These are phyloP conservation scores for Catamblyrhynchus diadema DNA, from an alignment of 2,797 vertebrate species.

Conservation along the genomic window DNA sequence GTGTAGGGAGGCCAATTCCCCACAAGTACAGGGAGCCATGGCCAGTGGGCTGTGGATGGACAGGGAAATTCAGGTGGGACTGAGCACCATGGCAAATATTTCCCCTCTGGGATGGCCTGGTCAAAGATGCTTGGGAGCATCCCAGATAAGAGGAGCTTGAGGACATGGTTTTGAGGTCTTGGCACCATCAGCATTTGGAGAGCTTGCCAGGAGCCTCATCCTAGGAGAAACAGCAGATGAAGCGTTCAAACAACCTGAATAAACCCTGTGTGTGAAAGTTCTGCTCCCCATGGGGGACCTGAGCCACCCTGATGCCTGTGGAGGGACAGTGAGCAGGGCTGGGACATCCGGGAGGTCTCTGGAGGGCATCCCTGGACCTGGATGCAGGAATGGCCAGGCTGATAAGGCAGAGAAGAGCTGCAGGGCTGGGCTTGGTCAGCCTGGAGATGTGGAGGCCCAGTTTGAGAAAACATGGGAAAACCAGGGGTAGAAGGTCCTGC, in stretches of 20 bases:
- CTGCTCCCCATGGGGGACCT: neutral
- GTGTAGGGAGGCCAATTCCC: rapidly evolving
- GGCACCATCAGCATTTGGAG: neutral
- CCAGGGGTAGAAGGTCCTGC: neutral
- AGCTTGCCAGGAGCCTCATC: neutral
- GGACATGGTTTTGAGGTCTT: neutral
- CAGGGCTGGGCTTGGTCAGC: neutral
- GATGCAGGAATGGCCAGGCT: neutral
- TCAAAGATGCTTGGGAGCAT: rapidly evolving
- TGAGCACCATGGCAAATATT: rapidly evolving
- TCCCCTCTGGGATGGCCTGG: neutral
- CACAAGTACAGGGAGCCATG: rapidly evolving
- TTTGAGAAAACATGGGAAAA: neutral
- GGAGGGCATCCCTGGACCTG: neutral
- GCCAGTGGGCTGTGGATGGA: neutral
- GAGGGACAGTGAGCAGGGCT: neutral
- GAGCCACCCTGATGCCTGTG: rapidly evolving
- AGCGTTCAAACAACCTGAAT: neutral
- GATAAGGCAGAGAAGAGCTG: neutral
- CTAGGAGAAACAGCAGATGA: neutral
- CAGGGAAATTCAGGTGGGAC: neutral
- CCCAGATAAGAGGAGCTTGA: neutral
- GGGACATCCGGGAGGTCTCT: neutral
- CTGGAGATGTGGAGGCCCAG: neutral
- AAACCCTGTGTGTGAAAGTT: neutral